These are phyloP conservation scores for Mythimna vitellina DNA, from an alignment of 2,888 invertebrate species.

Conservation along the genomic window DNA sequence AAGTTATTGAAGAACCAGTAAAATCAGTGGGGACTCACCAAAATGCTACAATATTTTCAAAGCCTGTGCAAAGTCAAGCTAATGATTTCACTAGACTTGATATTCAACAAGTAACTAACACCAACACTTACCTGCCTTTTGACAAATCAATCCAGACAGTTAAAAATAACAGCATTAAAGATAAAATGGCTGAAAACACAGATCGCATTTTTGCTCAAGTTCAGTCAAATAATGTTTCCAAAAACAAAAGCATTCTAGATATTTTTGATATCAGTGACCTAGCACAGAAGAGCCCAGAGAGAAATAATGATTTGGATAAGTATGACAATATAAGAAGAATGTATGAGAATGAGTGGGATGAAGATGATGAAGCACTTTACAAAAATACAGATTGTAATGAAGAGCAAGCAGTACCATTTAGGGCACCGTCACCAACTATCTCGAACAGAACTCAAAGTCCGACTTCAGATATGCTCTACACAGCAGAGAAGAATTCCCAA, in stretches of 20 bases:
- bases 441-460: conserved; percentile 72
- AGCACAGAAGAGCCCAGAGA: conserved; percentile 71
- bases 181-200: conserved; percentile 66
- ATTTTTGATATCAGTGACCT: conserved; percentile 78
- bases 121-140: conserved; percentile 74
- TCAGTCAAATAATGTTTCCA: conserved; percentile 76
- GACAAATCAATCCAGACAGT: conserved; percentile 63
- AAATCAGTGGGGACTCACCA: conserved; percentile 20
- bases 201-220: conserved; percentile 81
- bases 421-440: conserved; percentile 40
- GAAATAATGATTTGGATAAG: conserved; percentile 72
- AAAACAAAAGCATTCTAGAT: conserved; percentile 86
- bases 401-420: conserved; percentile 10
- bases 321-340: conserved; percentile 74
- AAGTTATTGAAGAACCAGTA: conserved; percentile 33
- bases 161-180: conserved; percentile 34
- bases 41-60: conserved; percentile 26
- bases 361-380: conserved; percentile 88
- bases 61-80: conserved; percentile 32
- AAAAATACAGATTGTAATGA: conserved; percentile 74
- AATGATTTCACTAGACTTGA: conserved; percentile 77
- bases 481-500: conserved; percentile 59
- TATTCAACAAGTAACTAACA: conserved; percentile 64
- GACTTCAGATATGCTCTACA: conserved; percentile 73
- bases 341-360: conserved; percentile 84